Base-by-base conservation (phyloP, 2,888 invertebrate genomes). In the Mystacides longicornis region DNA sequence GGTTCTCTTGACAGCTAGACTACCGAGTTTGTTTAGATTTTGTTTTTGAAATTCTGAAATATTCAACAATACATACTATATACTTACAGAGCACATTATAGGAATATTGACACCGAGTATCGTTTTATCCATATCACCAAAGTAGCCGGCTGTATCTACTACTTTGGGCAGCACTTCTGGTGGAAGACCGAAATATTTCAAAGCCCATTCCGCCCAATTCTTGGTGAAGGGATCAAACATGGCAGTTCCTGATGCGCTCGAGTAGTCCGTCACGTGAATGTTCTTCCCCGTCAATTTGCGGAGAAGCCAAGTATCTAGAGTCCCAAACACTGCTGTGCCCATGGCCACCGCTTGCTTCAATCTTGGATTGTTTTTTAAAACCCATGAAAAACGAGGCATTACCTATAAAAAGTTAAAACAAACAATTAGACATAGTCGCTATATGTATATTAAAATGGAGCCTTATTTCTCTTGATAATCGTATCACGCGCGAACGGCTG, bases 251-350 rank as follows among this genome's bases (percentile, higher is more conserved):
- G 93, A 89, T 1, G 93, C 93, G 63, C 87, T 91, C 0, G 93
- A 91, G n/a, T 87, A 84, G 67, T 99, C 98, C 0, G 90, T 89
- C 55, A 91, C 82, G 69, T 91, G 90, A 22, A 81, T 67, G 63
- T 71, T 74, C 5, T 77, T 74, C 53, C 73, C 77, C 63, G 77
- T 87, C 51, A 95, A 74, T 75, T 88, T 90, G 74, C 93, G 87
- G 52, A 96, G 68, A 49, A 98, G 77, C 94, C 95, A 99, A 0
- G 94, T 91, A 67, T 98, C 98, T 52, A 98, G 75, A 1, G 93
- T 89, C 4, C 94, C 91, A 70, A 92, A 89, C 69, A 87, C 79
- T 1, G 87, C 87, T 62, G 84, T 79, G 37, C 84, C 81, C 49
- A 74, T 72, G 59, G 72, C 69, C 3, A 85, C 72, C 1, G 87